phyloP scores from a whole-genome alignment of 2,113 vertebrate genomes.

The Pitta sordida region DNA sequence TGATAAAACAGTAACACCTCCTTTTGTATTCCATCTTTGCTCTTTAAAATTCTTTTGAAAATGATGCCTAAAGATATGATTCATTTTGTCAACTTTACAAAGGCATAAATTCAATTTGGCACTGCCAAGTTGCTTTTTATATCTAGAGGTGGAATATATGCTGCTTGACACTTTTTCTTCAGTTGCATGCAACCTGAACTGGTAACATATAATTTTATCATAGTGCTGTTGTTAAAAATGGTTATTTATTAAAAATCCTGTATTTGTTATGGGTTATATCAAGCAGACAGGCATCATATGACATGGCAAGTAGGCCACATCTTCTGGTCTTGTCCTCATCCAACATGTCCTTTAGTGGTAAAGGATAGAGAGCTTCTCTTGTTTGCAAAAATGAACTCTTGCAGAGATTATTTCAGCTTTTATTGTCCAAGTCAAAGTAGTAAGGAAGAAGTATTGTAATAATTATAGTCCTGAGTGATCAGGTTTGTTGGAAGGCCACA shows the following conservation, averaged over 20 bases:
- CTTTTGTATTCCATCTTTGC: neutral
- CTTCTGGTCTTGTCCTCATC: neutral
- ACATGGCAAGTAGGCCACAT: neutral
- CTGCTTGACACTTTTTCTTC: neutral
- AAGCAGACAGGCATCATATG: neutral
- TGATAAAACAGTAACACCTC: neutral
- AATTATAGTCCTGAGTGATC: too few species aligned
- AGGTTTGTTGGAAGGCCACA: neutral
- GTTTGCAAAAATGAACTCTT: neutral
- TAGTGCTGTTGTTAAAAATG: neutral
- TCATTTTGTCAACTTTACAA: neutral
- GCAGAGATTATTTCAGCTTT: neutral
- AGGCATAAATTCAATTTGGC: neutral
- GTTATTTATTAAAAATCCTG: neutral
- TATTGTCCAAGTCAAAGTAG: neutral
- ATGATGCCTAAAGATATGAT: neutral
- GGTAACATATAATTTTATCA: neutral
- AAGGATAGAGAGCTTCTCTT: neutral
- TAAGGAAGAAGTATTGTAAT: neutral
- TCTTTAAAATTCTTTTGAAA: conserved; percentile 1
- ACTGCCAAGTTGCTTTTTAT: neutral
- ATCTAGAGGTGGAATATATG: neutral
- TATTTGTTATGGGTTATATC: neutral
- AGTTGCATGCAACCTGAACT: neutral
- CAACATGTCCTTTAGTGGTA: neutral